Evolutionary conservation across 2,797 vertebrate genomes (phyloP).

Genomic region (Chrysocyon brachyurus): DNA sequence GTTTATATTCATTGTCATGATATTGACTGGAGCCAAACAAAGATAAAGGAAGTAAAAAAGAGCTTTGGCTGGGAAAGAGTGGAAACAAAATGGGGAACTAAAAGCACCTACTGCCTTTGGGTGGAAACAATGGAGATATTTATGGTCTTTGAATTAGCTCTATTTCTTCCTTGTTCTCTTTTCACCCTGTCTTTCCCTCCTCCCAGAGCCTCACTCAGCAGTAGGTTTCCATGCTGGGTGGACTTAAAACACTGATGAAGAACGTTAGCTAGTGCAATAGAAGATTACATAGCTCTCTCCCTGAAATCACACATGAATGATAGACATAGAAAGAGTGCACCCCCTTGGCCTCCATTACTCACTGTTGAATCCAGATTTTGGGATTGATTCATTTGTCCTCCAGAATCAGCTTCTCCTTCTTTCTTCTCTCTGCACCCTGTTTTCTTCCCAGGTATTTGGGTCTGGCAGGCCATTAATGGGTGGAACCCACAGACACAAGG

Average conservation of each 20-base stretch:
- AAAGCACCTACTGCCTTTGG: neutral
- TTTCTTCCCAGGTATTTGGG: slow-evolving; percentile 79
- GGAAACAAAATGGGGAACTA: neutral
- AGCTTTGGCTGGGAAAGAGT: neutral
- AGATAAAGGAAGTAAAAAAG: neutral
- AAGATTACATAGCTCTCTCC: neutral
- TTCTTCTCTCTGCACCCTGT: slow-evolving; percentile 35
- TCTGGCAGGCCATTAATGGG: slow-evolving; percentile 76
- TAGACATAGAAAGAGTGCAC: neutral
- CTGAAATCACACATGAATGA: neutral
- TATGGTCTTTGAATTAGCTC: neutral
- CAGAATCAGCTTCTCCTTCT: neutral
- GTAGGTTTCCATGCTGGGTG: neutral
- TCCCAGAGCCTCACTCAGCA: neutral
- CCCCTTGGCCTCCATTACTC: neutral
- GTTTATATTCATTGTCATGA: neutral
- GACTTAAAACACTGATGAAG: neutral
- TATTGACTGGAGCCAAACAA: neutral
- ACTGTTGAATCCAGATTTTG: slow-evolving; percentile 6
- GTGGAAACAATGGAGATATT: neutral
- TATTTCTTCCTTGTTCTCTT: neutral
- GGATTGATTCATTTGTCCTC: neutral
- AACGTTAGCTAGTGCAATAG: neutral
- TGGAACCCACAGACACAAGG: slow-evolving; percentile 83
- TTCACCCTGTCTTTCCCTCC: neutral